Percentiles rank a stretch among this genome's conserved stretches.
Evolutionary conservation across 92 coral and sea anemone genomes (phyloP).

Genomic region (Epizoanthus illoricatus): DNA sequence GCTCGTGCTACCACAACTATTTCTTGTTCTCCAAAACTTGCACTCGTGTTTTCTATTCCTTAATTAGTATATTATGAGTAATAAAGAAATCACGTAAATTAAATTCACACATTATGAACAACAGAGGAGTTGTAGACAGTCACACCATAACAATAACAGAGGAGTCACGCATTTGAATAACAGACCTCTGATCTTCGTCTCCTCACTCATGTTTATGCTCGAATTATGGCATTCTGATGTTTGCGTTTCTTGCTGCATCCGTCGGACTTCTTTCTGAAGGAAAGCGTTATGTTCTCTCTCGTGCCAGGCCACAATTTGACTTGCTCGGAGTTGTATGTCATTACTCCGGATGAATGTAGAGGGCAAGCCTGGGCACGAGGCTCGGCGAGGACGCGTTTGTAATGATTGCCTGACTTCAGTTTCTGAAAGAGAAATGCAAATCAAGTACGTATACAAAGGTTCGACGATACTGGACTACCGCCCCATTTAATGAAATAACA

Average conservation of each 20-base stretch:
- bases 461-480: too few species aligned
- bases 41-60: too few species aligned
- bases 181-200: neutral
- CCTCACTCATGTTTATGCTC: neutral
- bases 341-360: neutral
- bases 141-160: neutral
- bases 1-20: too few species aligned
- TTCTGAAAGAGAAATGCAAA: slow-evolving; percentile 1
- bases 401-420: neutral
- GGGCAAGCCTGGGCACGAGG: slow-evolving; percentile 8
- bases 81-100: neutral
- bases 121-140: too few species aligned
- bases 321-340: slow-evolving; percentile 8
- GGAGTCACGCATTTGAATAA: too few species aligned
- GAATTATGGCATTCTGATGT: neutral
- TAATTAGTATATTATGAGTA: too few species aligned
- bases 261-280: neutral
- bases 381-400: slow-evolving; percentile 17
- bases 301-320: slow-evolving; percentile 22
- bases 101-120: neutral
- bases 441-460: neutral
- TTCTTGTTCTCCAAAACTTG: too few species aligned
- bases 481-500: too few species aligned
- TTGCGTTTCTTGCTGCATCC: neutral
- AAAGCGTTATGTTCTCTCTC: slow-evolving; percentile 12